Base-by-base conservation (phyloP, 2,888 invertebrate genomes). In the Hemithea aestivaria region DNA sequence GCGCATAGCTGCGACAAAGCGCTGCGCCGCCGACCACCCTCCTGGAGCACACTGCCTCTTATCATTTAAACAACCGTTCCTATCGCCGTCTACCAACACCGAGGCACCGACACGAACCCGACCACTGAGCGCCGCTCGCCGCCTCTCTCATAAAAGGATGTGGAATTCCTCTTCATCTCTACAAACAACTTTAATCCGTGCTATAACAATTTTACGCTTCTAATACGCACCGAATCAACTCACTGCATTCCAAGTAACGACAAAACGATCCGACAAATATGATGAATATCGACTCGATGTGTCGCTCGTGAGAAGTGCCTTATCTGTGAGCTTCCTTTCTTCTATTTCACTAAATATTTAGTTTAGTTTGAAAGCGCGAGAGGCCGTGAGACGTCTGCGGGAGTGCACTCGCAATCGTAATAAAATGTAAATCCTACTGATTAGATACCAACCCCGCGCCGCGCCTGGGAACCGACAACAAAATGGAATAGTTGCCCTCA, bases 311-410 rank as follows among this genome's bases (percentile, higher is more conserved):
- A 70, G 73, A 78, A 68, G 60, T 58, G 54, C 41, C 66, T 84
- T 85, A 84, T 83, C 81, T 69, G 45, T 69, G 70, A 74, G 71
- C 80, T 73, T 53, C 61, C 62, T 58, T 66, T 66, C 66, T 73
- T 68, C 66, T 70, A 70, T 71, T 77, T 70, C 68, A 76, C 68
- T 78, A 77, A 81, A 83, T 83, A 83, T 83, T 82, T 81, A 77
- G 78, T 82, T 79, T 76, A 62, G 67, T 57, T 62, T 63, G 67
- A 67, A 73, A 73, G 66, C 64, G 68, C 58, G 64, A 67, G 59
- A 55, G 57, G 58, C 53, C 57, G 60, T 53, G 51, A 53, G 56
- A 42, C 48, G 58, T 62, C 63, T 54, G 53, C 66, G 66, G 62
- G 55, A 60, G 63, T 66, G 58, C 66, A 68, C 64, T 52, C 62